These are phyloP conservation scores for Tichodroma muraria DNA, from an alignment of 2,113 vertebrate genomes.

Conservation along the genomic window DNA sequence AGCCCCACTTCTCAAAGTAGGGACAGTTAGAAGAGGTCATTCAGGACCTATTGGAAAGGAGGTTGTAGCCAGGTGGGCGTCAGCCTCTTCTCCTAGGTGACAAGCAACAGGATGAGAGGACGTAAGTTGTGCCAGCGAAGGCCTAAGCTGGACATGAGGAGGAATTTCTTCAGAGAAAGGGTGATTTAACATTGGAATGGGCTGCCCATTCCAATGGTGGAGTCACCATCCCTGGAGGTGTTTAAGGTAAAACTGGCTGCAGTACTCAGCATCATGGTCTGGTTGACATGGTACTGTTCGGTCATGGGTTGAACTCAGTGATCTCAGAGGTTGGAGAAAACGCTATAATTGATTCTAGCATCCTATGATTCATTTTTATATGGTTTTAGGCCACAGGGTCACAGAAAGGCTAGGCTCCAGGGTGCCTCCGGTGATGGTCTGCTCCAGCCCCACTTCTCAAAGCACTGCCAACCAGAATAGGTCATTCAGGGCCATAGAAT, in stretches of 20 bases:
- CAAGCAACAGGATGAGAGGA: background rate
- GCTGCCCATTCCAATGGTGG: background rate
- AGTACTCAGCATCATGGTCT: background rate
- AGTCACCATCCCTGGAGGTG: rapidly evolving
- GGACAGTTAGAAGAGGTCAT: background rate
- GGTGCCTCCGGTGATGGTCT: background rate
- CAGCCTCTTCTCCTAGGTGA: background rate
- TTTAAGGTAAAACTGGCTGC: background rate
- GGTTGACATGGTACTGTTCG: rapidly evolving
- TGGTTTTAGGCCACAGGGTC: background rate
- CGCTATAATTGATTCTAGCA: background rate
- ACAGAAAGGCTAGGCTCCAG: too few relatives aligned
- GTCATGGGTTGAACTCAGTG: background rate
- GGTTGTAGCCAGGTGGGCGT: rapidly evolving
- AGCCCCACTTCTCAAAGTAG: background rate
- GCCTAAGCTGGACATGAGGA: background rate
- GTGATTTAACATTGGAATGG: background rate
- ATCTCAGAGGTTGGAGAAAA: too few relatives aligned
- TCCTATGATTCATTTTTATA: background rate
- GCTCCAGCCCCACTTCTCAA: background rate
- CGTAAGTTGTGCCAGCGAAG: background rate
- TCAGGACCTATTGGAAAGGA: background rate
- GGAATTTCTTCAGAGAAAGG: background rate
- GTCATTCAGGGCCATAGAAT: background rate
- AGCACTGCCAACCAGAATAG: background rate